Evolutionary conservation across 2,888 invertebrate species (phyloP).

Genomic region (Pseudoips prasinana): DNA sequence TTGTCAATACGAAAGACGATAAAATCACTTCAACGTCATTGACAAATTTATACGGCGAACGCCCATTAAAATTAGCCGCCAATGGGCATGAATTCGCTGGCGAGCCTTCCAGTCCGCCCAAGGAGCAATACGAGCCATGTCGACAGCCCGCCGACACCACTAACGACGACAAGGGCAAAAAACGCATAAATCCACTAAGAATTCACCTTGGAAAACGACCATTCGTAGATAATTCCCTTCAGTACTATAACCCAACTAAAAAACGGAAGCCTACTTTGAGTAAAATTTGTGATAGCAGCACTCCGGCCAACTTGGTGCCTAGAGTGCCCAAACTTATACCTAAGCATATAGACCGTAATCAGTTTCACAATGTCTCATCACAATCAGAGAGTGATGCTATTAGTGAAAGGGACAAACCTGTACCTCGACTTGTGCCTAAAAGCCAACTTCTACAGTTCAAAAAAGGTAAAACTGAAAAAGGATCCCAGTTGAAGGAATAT

Average conservation of each 20-base stretch:
- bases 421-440: constrained; percentile 73
- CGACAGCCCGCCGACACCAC: constrained; percentile 47
- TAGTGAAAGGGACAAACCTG: constrained; percentile 70
- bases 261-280: constrained; percentile 57
- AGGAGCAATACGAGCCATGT: constrained; percentile 42
- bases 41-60: constrained; percentile 61
- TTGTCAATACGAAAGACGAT: constrained; percentile 68
- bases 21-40: constrained; percentile 60
- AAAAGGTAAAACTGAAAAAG: constrained; percentile 71
- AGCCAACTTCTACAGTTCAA: constrained; percentile 71
- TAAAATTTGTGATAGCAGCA: constrained; percentile 57
- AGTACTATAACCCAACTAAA: constrained; percentile 58
- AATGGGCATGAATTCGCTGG: constrained; percentile 67
- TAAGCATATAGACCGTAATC: constrained; percentile 54
- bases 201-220: constrained; percentile 75
- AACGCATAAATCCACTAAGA: constrained; percentile 71
- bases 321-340: constrained; percentile 69
- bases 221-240: constrained; percentile 70
- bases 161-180: constrained; percentile 59
- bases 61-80: constrained; percentile 60
- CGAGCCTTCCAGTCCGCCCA: constrained; percentile 48
- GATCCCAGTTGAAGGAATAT: constrained; percentile 81
- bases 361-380: constrained; percentile 63
- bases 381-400: constrained; percentile 48
- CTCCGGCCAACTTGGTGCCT: constrained; percentile 43